Percentiles rank a stretch among this genome's conserved stretches.
Evolutionary conservation across 2,797 vertebrate genomes (phyloP).

Genomic region (Characodon lateralis): DNA sequence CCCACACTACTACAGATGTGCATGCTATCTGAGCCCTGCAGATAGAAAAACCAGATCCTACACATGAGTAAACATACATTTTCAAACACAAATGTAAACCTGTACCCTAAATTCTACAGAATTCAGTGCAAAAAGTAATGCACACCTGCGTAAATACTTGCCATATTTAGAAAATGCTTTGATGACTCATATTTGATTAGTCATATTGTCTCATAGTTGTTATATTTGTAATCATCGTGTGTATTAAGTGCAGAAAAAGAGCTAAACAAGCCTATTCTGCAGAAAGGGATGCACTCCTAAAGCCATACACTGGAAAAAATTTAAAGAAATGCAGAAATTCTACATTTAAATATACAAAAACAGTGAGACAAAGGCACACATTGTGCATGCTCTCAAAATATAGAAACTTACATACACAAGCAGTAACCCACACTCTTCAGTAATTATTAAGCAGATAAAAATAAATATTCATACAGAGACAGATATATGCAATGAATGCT

Average conservation of each 20-base stretch:
- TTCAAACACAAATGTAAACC: neutral
- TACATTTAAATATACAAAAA: neutral
- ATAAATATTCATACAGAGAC: neutral
- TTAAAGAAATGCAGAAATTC: neutral
- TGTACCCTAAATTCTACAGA: neutral
- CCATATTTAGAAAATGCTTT: neutral
- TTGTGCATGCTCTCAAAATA: neutral
- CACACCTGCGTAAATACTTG: neutral
- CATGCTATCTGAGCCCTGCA: neutral
- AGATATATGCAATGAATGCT: neutral
- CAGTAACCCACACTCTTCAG: neutral
- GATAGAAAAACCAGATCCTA: neutral
- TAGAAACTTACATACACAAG: neutral
- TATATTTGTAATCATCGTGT: neutral
- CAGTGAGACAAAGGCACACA: neutral
- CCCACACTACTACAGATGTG: slow-evolving; percentile 1
- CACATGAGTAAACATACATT: neutral
- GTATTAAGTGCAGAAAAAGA: neutral
- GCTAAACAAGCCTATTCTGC: neutral
- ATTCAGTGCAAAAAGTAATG: neutral
- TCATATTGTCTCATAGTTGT: neutral
- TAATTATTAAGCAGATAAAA: neutral
- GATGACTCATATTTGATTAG: neutral
- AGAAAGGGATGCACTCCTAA: neutral
- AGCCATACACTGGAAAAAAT: neutral